Percentiles rank a stretch among this genome's conserved stretches.
Evolutionary conservation across 2,888 invertebrate species (phyloP).

Genomic region (Brachyptera risi): DNA sequence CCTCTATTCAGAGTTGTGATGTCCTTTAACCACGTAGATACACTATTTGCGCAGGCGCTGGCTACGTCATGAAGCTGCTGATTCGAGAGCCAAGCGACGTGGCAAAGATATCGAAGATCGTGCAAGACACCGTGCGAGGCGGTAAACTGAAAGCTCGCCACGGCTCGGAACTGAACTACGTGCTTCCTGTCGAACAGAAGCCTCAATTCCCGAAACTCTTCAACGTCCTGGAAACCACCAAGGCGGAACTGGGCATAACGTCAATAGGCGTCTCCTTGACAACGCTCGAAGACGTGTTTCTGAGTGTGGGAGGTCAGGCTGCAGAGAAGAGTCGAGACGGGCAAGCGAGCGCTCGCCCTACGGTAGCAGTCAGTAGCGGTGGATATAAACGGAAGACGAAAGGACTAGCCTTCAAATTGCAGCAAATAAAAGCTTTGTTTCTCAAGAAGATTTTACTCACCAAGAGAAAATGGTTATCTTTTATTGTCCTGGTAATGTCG

Average conservation of each 20-base stretch:
- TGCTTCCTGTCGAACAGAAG: constrained; percentile 55
- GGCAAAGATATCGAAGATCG: constrained; percentile 39
- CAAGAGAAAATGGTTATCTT: too few relatives aligned
- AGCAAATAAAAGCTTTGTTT: too few relatives aligned
- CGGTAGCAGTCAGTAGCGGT: too few relatives aligned
- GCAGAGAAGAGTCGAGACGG: not conserved
- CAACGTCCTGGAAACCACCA: constrained; percentile 55
- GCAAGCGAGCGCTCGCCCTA: too few relatives aligned
- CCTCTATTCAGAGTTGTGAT: too few relatives aligned
- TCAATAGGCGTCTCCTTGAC: constrained; percentile 81
- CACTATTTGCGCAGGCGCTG: constrained; percentile 56
- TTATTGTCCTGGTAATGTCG: too few relatives aligned
- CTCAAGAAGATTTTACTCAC: too few relatives aligned
- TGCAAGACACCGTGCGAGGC: constrained; percentile 45
- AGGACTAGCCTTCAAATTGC: too few relatives aligned
- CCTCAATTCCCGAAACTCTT: constrained; percentile 59
- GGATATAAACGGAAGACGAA: too few relatives aligned
- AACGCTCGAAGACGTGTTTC: constrained; percentile 89
- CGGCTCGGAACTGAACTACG: constrained; percentile 49
- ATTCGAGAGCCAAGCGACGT: constrained; percentile 43
- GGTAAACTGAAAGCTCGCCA: constrained; percentile 45
- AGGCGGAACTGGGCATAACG: constrained; percentile 55
- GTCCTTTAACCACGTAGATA: too few relatives aligned
- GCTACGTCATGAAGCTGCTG: constrained; percentile 64
- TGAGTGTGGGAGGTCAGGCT: constrained; percentile 47